phyloP scores from a whole-genome alignment of 2,113 vertebrate genomes.

The Caloenas nicobarica region DNA sequence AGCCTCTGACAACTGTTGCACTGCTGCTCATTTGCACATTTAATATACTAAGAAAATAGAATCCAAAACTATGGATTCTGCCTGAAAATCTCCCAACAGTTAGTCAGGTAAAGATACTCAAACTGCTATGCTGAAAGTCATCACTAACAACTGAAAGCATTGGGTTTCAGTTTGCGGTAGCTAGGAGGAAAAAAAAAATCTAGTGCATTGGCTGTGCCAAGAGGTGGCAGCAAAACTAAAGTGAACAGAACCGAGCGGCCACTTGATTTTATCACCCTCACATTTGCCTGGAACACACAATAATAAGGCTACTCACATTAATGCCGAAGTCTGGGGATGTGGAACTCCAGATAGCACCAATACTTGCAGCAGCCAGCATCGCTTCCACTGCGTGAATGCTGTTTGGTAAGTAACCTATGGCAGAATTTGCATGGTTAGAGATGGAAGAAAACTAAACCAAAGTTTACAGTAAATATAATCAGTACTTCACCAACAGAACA shows the following conservation, averaged over 20 bases:
- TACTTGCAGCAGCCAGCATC: constrained; percentile 92
- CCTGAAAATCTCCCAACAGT: background rate
- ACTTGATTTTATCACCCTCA: accelerated
- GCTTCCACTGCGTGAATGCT: constrained; percentile 87
- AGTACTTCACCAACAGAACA: background rate
- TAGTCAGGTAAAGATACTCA: background rate
- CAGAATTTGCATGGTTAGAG: background rate
- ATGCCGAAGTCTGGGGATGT: constrained; percentile 95
- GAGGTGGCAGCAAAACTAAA: background rate
- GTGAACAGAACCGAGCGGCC: background rate
- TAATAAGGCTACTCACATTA: constrained; percentile 81
- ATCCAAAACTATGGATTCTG: background rate
- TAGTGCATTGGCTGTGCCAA: background rate
- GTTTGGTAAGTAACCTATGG: constrained; percentile 91
- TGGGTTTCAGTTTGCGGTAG: accelerated
- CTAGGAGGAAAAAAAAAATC: too few relatives aligned
- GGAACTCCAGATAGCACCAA: constrained; percentile 95
- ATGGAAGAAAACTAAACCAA: background rate
- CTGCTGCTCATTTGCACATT: background rate
- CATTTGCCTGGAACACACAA: accelerated
- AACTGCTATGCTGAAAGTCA: background rate
- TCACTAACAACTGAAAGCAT: accelerated
- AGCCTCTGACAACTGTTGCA: background rate
- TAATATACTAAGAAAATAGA: background rate
- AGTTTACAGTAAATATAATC: background rate